Evolutionary conservation across 2,797 vertebrate genomes (phyloP).

Genomic region (Coendou prehensilis): DNA sequence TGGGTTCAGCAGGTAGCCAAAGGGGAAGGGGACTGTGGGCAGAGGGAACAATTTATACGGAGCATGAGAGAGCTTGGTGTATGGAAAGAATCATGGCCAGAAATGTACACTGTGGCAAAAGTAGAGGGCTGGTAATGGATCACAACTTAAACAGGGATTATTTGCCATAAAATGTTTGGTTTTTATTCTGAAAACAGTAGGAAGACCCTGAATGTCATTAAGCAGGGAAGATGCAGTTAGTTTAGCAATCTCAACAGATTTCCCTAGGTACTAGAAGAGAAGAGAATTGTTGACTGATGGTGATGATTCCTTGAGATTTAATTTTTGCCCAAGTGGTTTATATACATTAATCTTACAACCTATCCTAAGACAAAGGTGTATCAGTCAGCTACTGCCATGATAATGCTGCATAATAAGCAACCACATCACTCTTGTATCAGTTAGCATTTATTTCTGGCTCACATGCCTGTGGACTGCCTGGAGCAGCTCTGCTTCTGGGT

Average conservation of each 20-base stretch:
- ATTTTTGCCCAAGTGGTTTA: not conserved
- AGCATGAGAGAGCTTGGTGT: not conserved
- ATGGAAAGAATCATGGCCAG: not conserved
- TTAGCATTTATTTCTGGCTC: not conserved
- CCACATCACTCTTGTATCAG: not conserved
- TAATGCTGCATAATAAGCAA: not conserved
- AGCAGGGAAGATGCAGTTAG: not conserved
- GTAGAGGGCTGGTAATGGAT: not conserved
- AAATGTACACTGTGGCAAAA: not conserved
- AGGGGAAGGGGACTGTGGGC: not conserved
- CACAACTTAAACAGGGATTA: not conserved
- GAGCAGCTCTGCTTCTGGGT: not conserved
- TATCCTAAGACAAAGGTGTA: not conserved
- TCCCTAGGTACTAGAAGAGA: not conserved
- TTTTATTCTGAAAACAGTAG: constrained; percentile 14
- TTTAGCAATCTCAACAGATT: not conserved
- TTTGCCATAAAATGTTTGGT: not conserved
- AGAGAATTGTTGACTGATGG: not conserved
- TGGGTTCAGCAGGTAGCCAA: not conserved
- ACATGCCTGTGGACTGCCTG: not conserved
- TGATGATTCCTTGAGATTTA: not conserved
- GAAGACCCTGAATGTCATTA: not conserved
- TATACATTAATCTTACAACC: not conserved
- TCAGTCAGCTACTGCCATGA: not conserved
- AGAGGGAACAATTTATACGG: not conserved